Base-by-base conservation (phyloP, 2,113 vertebrate species). In the Cygnus atratus region DNA sequence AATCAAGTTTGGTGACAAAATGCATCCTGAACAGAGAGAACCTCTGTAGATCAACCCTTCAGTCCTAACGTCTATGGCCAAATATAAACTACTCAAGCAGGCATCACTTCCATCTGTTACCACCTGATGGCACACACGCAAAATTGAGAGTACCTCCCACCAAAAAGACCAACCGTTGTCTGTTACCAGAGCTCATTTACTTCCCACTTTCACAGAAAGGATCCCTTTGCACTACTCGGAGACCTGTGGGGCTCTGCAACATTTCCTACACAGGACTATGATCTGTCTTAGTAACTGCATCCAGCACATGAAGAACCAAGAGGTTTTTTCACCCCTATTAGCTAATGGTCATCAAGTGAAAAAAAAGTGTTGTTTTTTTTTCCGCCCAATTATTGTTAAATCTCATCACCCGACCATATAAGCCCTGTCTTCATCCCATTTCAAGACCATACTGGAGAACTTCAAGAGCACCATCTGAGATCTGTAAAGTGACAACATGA, bases 171-270 rank as follows among this genome's bases (percentile, higher is more conserved):
- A 67, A 22, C 13, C 29, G 33, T 25, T 25, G 25, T 67, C 21
- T 44, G 7, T 63, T 48, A 54, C 12, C 48, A 17, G 21, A 62
- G 28, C n/a, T 90, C 0, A 0, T 58, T 11, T 71, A 81, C 68
- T 81, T 88, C 21, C 24, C 25, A 70, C 5, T 15, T 57, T 72
- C 37, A 52, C 74, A 67, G 28, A 57, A 73, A 12, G 13, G 13
- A 37, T 71, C 46, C 20, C 31, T 13, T 31, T 92, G 21, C 29
- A 6, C 18, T 77, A 29, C 37, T 59, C 81, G 20, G 37, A 86
- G 29, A 58, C 35, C 17, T 72, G 26, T 35, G 65, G 24, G 67
- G 7, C 37, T 57, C 44, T 85, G 61, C n/a, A 62, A 37, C 1
- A 1, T 74, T 83, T 52, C 29, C 17, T 82, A 3, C 33, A 26